Percentiles rank a stretch among this genome's conserved stretches.
Evolutionary conservation across 2,888 invertebrate species (phyloP).

Genomic region (Physocephala rufipes): DNA sequence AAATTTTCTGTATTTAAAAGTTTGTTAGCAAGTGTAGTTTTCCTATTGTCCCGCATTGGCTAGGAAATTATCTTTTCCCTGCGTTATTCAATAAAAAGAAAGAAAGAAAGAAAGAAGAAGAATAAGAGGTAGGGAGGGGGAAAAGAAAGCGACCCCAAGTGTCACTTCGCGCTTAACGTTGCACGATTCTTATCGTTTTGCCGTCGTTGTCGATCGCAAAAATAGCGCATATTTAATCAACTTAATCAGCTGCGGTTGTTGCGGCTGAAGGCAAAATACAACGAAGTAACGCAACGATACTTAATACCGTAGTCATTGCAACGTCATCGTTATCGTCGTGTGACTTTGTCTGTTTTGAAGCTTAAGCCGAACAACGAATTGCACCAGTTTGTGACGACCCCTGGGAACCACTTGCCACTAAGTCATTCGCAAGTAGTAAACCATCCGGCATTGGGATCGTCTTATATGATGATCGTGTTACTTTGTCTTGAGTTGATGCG

Average conservation of each 20-base stretch:
- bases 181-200: background rate
- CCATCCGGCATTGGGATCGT: slow-evolving; percentile 2
- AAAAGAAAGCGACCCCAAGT: slow-evolving; percentile 16
- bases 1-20: no score
- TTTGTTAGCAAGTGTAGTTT: no score
- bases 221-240: slow-evolving; percentile 29
- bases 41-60: no score
- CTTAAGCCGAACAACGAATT: slow-evolving; percentile 17
- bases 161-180: background rate
- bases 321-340: background rate
- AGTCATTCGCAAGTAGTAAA: slow-evolving; percentile 2
- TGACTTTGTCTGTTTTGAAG: slow-evolving; percentile 4
- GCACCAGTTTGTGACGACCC: slow-evolving; percentile 26
- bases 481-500: slow-evolving; percentile 4
- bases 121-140: no score
- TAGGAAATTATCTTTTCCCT: background rate
- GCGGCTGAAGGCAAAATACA: background rate
- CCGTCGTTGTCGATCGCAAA: slow-evolving; percentile 8
- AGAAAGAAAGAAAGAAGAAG: background rate
- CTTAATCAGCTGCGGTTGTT: slow-evolving; percentile 21
- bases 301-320: background rate
- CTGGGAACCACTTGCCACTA: slow-evolving; percentile 25
- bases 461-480: slow-evolving; percentile 4
- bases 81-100: background rate
- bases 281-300: background rate